Conservation (phyloP, 2,797 vertebrate species). For the Chelmon rostratus region DNA sequence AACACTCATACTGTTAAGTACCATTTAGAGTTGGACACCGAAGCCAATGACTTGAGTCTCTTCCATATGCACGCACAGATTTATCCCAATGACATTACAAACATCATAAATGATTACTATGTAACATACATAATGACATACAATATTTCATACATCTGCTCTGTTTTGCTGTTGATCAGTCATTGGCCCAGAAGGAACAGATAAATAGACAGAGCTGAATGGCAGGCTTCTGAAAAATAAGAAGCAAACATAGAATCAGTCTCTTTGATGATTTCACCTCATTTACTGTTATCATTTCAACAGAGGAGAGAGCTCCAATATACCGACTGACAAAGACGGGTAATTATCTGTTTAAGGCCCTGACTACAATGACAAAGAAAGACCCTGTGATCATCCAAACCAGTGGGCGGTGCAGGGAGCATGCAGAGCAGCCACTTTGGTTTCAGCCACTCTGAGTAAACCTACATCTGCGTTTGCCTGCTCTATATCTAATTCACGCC, state of each 20-base stretch:
- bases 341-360: constrained; percentile 56
- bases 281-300: constrained; percentile 57
- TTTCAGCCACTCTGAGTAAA: constrained; percentile 17
- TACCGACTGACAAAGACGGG: constrained; percentile 39
- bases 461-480: constrained; percentile 9
- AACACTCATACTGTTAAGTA: constrained; percentile 63
- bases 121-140: constrained; percentile 76
- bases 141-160: constrained; percentile 63
- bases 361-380: constrained; percentile 38
- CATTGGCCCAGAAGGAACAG: constrained; percentile 64
- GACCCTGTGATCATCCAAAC: constrained; percentile 56
- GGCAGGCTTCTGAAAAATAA: constrained; percentile 89
- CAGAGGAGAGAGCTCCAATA: constrained; percentile 39
- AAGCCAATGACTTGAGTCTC: constrained; percentile 54
- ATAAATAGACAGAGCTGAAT: constrained; percentile 73
- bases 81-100: constrained; percentile 71
- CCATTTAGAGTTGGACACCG: constrained; percentile 67
- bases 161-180: constrained; percentile 64
- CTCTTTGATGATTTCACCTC: constrained; percentile 76
- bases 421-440: constrained; percentile 4
- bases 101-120: constrained; percentile 73
- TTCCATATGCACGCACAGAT: constrained; percentile 49
- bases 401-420: constrained; percentile 17
- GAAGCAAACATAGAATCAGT: constrained; percentile 84
- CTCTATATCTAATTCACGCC: constrained; percentile 18